Base-by-base conservation (phyloP, 2,888 invertebrate genomes). In the Nomada goodeniana region DNA sequence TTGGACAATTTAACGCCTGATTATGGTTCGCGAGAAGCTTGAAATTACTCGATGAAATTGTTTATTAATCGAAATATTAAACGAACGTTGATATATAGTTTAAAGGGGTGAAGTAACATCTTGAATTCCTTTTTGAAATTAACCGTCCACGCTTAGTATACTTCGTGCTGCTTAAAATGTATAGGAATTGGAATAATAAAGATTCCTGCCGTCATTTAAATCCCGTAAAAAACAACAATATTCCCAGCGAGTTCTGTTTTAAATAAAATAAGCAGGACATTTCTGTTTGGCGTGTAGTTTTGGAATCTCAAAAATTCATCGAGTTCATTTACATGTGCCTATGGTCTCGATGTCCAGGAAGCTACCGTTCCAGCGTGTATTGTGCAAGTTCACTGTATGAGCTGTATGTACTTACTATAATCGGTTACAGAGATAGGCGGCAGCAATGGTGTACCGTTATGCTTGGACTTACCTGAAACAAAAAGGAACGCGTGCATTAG, bases 401-500 rank as follows among this genome's bases (percentile, higher is more conserved):
- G 57, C 47, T 53, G 23, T n/a, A 52, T 23, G 23, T 78, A 81
- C 84, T 82, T 64, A 69, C 76, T 75, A 67, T 72, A 86, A 72
- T 76, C 69, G 72, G 55, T 64, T 69, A 72, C 52, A 29, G 29
- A 76, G 75, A 69, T 81, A 80, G 81, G 63, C 86, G 57, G 85
- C 73, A 85, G 85, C 79, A 65, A 78, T 76, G 77, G 60, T 69
- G 81, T 85, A 87, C 89, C 87, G 89, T 86, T 89, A 88, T 50
- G 71, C 64, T 81, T 68, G 65, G 80, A 89, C 89, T 89, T 89
- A 89, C 89, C 86, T 89, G 86, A 75, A 89, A 89, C 86, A 87
- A 70, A 89, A 77, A 85, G 65, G 75, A 82, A 87, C 64, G 77
- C 77, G 42, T 73, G 60, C 71, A 76, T 84, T 80, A 88, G 84